Evolutionary conservation across 2,888 invertebrate species (phyloP).

Genomic region (Auanema sp.): DNA sequence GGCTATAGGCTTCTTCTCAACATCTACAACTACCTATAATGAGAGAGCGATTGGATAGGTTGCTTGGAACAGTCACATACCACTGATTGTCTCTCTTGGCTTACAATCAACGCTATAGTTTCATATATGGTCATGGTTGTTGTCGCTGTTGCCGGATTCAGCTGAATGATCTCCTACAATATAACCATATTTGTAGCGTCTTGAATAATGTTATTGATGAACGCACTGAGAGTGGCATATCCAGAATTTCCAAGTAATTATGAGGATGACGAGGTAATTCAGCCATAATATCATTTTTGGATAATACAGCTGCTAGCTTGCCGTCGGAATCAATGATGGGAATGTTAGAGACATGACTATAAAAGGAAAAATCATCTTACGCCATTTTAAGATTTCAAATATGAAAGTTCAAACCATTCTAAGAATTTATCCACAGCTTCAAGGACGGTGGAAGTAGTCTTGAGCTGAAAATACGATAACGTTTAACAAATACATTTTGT

Average conservation of each 20-base stretch:
- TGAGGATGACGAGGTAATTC: conserved; percentile 45
- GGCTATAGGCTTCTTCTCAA: conserved; percentile 41
- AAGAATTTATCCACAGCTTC: no score
- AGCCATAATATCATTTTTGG: conserved; percentile 47
- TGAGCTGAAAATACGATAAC: no score
- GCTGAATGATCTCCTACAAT: background rate
- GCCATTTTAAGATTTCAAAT: background rate
- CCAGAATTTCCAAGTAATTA: conserved; percentile 44
- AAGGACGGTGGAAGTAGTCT: no score
- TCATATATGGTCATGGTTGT: conserved; percentile 42
- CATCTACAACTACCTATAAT: conserved; percentile 43
- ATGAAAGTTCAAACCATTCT: no score
- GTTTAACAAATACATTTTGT: no score
- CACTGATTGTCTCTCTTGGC: conserved; percentile 35
- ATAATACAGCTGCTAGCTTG: conserved; percentile 39
- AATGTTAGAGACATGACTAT: conserved; percentile 45
- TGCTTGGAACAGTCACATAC: conserved; percentile 21
- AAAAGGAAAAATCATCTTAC: background rate
- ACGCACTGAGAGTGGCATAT: conserved; percentile 37
- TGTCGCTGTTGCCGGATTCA: conserved; percentile 23
- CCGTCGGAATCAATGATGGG: conserved; percentile 47
- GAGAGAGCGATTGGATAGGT: background rate
- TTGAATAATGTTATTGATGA: background rate
- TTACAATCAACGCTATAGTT: conserved; percentile 39
- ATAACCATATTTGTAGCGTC: background rate